A percentile compares a stretch with the other conserved stretches of the same genome.
These are phyloP conservation scores for Engraulis encrasicolus DNA, from an alignment of 2,113 vertebrate genomes.

Conservation along the genomic window DNA sequence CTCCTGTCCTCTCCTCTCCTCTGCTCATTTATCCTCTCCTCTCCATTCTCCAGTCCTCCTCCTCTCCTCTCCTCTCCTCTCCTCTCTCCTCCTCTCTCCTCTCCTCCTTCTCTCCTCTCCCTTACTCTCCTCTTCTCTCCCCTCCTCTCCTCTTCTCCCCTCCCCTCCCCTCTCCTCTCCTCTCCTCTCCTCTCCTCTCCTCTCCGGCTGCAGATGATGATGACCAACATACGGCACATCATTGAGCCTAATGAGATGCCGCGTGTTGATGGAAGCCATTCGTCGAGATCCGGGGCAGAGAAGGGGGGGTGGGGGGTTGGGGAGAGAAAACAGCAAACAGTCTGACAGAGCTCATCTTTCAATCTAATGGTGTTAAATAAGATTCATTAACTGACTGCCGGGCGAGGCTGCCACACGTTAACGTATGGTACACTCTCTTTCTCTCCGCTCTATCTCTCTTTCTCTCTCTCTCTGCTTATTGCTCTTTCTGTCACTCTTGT, in stretches of 20 bases:
- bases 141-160: too few species aligned
- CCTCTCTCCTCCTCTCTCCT: too few species aligned
- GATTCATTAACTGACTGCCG: slow-evolving; percentile 76
- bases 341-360: slow-evolving; percentile 73
- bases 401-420: too few species aligned
- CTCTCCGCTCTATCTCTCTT: not conserved
- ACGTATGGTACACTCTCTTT: not conserved
- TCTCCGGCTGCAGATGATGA: slow-evolving; percentile 77
- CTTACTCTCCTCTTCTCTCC: too few species aligned
- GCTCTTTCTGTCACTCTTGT: too few species aligned
- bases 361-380: slow-evolving; percentile 77
- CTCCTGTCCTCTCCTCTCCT: too few species aligned
- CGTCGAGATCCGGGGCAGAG: slow-evolving; percentile 70
- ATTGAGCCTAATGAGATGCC: slow-evolving; percentile 74
- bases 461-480: not conserved
- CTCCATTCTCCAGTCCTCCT: too few species aligned
- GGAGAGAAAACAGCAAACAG: slow-evolving; percentile 52
- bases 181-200: too few species aligned
- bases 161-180: too few species aligned
- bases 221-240: slow-evolving; percentile 78
- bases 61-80: too few species aligned
- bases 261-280: slow-evolving; percentile 78
- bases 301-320: slow-evolving; percentile 38
- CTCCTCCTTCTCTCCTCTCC: too few species aligned
- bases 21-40: too few species aligned